Base-by-base conservation (phyloP, 2,797 vertebrate species). In the Zenarchopterus dispar region DNA sequence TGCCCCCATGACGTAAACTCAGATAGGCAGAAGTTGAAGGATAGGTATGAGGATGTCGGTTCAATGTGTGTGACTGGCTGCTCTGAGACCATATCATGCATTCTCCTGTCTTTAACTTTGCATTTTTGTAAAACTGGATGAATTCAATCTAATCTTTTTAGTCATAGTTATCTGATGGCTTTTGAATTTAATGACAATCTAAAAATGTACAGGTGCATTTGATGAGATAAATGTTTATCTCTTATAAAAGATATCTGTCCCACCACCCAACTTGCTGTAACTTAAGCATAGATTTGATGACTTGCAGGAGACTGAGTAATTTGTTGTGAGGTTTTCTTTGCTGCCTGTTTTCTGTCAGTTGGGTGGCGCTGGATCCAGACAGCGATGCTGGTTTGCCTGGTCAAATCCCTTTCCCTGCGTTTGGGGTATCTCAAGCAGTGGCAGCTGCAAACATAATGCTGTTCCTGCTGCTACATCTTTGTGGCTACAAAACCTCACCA, bases 381-480 rank as follows among this genome's bases (percentile, higher is more conserved):
- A 53, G 39, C 57, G 69, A 19, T 53, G 41, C 18, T 77, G 65
- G n/a, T 70, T 84, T 73, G 68, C 51, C 61, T 1, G 0, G 24
- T 15, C 23, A 80, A 65, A 73, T 75, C 58, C 73, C 0, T 64
- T 50, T 51, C 19, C 78, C 66, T 84, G 73, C 80, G 74, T 41
- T 36, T 17, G 42, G 56, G 50, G 33, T 15, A 26, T 70, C 69
- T 80, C 63, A 19, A 81, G 78, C 62, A 76, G 71, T 77, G 73
- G 80, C 77, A 66, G 74, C 78, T 78, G 69, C 56, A 69, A 62
- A 69, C 76, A 74, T 75, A 74, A 70, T 68, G 66, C 67, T 68
- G 60, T 60, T 69, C 74, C 62, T 72, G 65, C 62, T 60, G 54
- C 44, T 63, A 54, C 70, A 39, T 65, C 73, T 57, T 22, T 62